Conservation (phyloP, 2,797 vertebrate genomes). For the Carapus acus region DNA sequence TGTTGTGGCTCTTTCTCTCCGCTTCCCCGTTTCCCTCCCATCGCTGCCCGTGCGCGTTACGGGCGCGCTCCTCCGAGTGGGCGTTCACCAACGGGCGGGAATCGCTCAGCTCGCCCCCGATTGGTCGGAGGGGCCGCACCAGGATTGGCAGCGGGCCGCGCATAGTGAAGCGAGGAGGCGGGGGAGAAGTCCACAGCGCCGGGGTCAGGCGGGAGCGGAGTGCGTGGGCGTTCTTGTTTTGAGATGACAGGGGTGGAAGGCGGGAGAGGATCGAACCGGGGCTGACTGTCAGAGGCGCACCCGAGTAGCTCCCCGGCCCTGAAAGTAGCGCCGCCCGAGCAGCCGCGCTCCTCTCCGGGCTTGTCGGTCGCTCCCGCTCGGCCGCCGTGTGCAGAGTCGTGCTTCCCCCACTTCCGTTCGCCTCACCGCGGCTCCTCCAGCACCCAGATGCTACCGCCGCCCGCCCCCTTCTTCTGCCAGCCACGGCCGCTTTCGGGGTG, state of each 20-base stretch:
- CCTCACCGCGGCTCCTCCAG: slow-evolving; percentile 2
- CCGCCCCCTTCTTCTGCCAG: slow-evolving; percentile 55
- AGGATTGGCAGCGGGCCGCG: slow-evolving; percentile 64
- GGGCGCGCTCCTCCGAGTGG: too few species aligned
- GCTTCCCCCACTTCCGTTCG: slow-evolving; percentile 40
- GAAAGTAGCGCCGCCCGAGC: slow-evolving; percentile 45
- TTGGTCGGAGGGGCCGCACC: slow-evolving; percentile 64
- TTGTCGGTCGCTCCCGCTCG: slow-evolving; percentile 32
- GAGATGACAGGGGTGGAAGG: slow-evolving; percentile 76
- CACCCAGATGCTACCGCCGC: slow-evolving; percentile 58
- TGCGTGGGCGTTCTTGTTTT: slow-evolving; percentile 85
- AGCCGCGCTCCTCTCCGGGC: slow-evolving; percentile 35
- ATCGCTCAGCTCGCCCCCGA: slow-evolving; percentile 52
- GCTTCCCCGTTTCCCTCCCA: slow-evolving; percentile 60
- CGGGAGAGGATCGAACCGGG: slow-evolving; percentile 63
- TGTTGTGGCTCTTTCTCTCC: slow-evolving; percentile 48
- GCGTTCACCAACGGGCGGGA: slow-evolving; percentile 72
- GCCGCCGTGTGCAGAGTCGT: slow-evolving; percentile 52
- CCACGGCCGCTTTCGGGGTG: slow-evolving; percentile 59
- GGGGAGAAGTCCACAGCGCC: slow-evolving; percentile 60
- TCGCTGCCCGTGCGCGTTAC: slow-evolving; percentile 64
- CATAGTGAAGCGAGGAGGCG: slow-evolving; percentile 58
- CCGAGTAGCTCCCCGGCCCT: slow-evolving; percentile 56
- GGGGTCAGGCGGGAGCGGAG: slow-evolving; percentile 73
- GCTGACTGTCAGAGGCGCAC: slow-evolving; percentile 62